phyloP scores from a whole-genome alignment of 2,797 vertebrate species.

The Betta splendens region DNA sequence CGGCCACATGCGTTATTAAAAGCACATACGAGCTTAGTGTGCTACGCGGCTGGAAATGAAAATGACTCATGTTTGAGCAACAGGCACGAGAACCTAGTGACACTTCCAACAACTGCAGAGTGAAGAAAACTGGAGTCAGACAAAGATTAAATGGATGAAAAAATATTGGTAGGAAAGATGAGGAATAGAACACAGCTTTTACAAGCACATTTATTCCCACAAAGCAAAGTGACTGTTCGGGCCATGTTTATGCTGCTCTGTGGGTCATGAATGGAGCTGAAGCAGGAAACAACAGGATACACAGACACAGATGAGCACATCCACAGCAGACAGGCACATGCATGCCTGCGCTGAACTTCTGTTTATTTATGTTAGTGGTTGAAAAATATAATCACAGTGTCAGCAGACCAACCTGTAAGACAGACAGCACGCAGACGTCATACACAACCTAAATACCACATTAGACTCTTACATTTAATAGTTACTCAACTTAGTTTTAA shows the following conservation, averaged over 20 bases:
- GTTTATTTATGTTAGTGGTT: conserved; percentile 16
- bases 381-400: conserved; percentile 1
- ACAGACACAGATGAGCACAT: conserved; percentile 24
- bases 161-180: not conserved
- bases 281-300: conserved; percentile 34
- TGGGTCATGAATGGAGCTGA: conserved; percentile 16
- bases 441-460: not conserved
- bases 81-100: conserved; percentile 26
- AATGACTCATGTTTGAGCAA: conserved; percentile 36
- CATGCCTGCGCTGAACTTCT: conserved; percentile 29
- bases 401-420: not conserved
- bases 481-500: not conserved
- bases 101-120: conserved; percentile 2
- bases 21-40: conserved; percentile 35
- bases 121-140: not conserved
- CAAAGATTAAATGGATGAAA: not conserved
- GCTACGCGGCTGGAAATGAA: conserved; percentile 8
- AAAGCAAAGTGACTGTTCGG: conserved; percentile 1
- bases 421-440: not conserved
- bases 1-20: conserved; percentile 38
- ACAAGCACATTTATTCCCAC: not conserved
- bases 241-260: conserved; percentile 21
- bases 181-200: not conserved
- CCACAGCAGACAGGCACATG: conserved; percentile 42
- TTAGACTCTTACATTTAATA: not conserved